Conservation (phyloP, 2,797 vertebrate genomes). For the Phyllotis vaccarum region DNA sequence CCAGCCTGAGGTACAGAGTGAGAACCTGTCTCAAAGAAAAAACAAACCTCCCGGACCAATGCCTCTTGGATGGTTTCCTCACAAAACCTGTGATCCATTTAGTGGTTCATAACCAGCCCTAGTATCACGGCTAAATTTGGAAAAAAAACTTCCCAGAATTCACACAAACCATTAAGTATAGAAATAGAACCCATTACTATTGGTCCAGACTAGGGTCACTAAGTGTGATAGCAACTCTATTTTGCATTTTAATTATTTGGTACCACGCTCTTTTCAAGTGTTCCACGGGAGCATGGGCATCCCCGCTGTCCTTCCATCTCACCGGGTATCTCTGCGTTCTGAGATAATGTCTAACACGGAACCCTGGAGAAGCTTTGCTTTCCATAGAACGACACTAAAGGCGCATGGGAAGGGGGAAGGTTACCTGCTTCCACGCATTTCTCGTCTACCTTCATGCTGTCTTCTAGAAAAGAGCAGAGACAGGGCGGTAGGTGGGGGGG, state of each 20-base stretch:
- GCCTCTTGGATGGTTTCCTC: neutral
- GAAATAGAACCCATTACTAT: neutral
- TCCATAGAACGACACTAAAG: neutral
- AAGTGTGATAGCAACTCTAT: neutral
- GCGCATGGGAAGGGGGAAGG: neutral
- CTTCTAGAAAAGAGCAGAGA: conserved; percentile 88
- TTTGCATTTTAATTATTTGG: conserved; percentile 4
- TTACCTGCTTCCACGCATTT: conserved; percentile 97
- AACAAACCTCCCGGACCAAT: neutral
- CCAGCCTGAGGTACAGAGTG: neutral
- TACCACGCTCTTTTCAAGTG: neutral
- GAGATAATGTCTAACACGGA: neutral
- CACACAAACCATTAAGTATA: neutral
- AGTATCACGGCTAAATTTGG: neutral
- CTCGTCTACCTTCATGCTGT: conserved; percentile 95
- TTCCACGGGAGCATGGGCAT: neutral
- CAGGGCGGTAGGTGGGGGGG: too few species aligned
- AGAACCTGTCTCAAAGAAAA: neutral
- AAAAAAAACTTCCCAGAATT: conserved; percentile 24
- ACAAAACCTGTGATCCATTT: too few species aligned
- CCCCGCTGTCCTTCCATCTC: neutral
- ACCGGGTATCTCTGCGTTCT: neutral
- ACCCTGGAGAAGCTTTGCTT: neutral
- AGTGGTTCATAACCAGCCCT: conserved; percentile 6
- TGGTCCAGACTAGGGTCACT: neutral